Percentiles rank a stretch among this genome's conserved stretches.
Evolutionary conservation across 2,888 invertebrate genomes (phyloP).

Genomic region (Zygaena filipendulae): DNA sequence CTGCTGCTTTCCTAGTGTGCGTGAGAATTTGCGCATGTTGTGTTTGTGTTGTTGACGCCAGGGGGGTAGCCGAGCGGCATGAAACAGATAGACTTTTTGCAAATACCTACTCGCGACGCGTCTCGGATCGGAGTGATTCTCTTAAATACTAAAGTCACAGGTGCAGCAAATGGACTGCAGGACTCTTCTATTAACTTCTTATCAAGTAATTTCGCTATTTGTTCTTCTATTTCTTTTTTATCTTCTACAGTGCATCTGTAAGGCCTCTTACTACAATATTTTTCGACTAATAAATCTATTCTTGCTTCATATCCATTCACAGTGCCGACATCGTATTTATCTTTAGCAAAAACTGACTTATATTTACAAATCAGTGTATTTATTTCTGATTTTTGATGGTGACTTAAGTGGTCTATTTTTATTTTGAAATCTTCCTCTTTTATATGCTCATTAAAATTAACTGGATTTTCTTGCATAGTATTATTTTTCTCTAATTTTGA

Average conservation of each 20-base stretch:
- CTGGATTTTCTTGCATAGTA: constrained; percentile 4
- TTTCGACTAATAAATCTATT: constrained; percentile 10
- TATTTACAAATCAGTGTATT: constrained; percentile 4
- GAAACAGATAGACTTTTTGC: no score
- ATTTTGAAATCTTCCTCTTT: constrained; percentile 8
- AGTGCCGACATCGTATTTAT: constrained; percentile 11
- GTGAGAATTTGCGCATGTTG: no score
- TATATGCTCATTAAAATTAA: constrained; percentile 9
- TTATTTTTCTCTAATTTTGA: constrained; percentile 5
- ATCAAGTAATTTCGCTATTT: constrained; percentile 8
- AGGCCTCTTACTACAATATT: constrained; percentile 11
- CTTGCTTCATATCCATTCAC: constrained; percentile 9
- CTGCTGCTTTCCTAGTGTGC: no score
- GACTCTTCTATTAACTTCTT: constrained; percentile 13
- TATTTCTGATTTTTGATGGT: constrained; percentile 4
- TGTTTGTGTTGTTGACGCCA: no score
- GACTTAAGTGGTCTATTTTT: constrained; percentile 5
- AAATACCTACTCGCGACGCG: no score
- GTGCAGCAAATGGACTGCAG: constrained; percentile 20
- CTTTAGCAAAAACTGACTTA: constrained; percentile 10
- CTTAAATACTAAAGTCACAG: no score
- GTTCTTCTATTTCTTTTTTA: constrained; percentile 13
- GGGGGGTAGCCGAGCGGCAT: no score
- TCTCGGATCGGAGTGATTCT: no score
- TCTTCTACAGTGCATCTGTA: constrained; percentile 11